These are phyloP conservation scores for Actinernus sp. DNA, from an alignment of 92 coral and sea anemone species.

Conservation along the genomic window DNA sequence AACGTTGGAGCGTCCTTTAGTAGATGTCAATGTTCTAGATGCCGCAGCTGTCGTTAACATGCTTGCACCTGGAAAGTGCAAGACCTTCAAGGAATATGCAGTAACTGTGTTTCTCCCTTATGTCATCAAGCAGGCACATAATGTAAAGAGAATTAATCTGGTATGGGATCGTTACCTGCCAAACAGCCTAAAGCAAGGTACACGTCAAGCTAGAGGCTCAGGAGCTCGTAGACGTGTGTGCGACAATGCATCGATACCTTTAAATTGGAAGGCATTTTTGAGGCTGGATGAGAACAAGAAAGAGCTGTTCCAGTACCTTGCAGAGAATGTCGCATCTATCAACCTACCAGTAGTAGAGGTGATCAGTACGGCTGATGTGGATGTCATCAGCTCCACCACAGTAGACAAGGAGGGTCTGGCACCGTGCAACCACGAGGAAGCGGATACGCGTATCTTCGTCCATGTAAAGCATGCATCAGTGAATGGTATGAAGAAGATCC, in stretches of 20 bases:
- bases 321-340: conserved; percentile 7
- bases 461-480: conserved; percentile 56
- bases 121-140: conserved; percentile 15
- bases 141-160: conserved; percentile 27
- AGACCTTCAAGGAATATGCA: conserved; percentile 38
- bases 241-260: conserved; percentile 28
- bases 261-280: conserved; percentile 36
- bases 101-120: conserved; percentile 26
- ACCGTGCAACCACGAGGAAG: conserved; percentile 43
- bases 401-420: conserved; percentile 30
- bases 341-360: conserved; percentile 21
- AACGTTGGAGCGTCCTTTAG: conserved; percentile 19
- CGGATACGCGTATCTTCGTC: conserved; percentile 44
- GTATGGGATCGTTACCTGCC: conserved; percentile 13
- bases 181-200: conserved; percentile 4
- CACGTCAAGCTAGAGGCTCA: conserved; percentile 49
- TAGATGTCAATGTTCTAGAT: conserved; percentile 54
- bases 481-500: conserved; percentile 13
- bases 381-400: conserved; percentile 15
- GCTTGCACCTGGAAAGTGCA: conserved; percentile 49
- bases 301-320: conserved; percentile 44
- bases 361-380: conserved; percentile 28
- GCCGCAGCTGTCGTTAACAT: conserved; percentile 57
- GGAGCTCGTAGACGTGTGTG: conserved; percentile 38
- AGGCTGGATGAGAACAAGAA: conserved; percentile 55